Evolutionary conservation across 2,113 vertebrate genomes (phyloP).

Genomic region (Tamias sibiricus): DNA sequence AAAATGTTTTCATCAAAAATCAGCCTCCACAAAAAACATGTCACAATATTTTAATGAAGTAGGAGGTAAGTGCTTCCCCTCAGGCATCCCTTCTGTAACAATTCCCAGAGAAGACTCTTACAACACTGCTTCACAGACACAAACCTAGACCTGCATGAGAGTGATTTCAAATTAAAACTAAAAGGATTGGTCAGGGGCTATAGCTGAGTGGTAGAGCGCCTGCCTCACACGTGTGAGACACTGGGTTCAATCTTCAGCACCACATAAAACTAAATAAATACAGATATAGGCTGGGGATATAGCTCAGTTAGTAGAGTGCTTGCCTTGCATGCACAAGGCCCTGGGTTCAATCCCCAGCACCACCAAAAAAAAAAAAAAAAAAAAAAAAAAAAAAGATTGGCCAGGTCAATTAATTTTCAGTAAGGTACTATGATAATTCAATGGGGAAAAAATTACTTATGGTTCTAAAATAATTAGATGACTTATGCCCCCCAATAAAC

Average conservation of each 20-base stretch:
- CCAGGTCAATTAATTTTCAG: neutral
- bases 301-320: too few species aligned
- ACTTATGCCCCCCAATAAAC: neutral
- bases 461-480: neutral
- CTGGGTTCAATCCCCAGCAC: too few species aligned
- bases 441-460: neutral
- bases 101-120: neutral
- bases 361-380: too few species aligned
- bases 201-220: too few species aligned
- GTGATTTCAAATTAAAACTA: neutral
- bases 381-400: too few species aligned
- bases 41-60: neutral
- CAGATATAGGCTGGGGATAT: too few species aligned
- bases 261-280: too few species aligned
- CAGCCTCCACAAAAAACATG: neutral
- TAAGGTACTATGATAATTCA: neutral
- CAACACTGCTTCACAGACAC: neutral
- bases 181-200: neutral
- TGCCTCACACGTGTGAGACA: too few species aligned
- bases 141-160: neutral
- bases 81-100: neutral
- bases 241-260: too few species aligned
- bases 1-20: neutral
- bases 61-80: neutral
- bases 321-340: too few species aligned